Percentiles rank a stretch among this genome's conserved stretches.
These are phyloP conservation scores for Proctacanthus coquilletti DNA, from an alignment of 1,140 invertebrate genomes.

Conservation along the genomic window DNA sequence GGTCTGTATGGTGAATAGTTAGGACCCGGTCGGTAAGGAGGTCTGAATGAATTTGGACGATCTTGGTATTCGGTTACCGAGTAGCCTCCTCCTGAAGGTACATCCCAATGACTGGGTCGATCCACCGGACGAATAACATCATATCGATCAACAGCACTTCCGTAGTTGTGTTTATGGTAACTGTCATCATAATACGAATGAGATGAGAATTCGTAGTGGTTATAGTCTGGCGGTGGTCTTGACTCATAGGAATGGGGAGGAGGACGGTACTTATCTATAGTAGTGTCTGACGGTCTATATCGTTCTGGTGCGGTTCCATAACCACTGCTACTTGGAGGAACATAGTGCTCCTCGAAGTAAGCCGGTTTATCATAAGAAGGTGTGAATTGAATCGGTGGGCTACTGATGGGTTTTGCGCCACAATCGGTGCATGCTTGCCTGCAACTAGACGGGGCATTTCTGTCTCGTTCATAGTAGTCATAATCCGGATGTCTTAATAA, in stretches of 20 bases:
- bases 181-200: slow-evolving; percentile 23
- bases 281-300: slow-evolving; percentile 20
- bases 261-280: slow-evolving; percentile 7
- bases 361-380: slow-evolving; percentile 12
- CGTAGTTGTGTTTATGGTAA: slow-evolving; percentile 18
- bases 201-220: slow-evolving; percentile 20
- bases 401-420: slow-evolving; percentile 12
- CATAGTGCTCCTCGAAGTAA: neutral
- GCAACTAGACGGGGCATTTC: slow-evolving; percentile 35
- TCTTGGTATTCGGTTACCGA: no score
- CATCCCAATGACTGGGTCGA: slow-evolving; percentile 15
- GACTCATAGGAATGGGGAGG: slow-evolving; percentile 13
- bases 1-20: slow-evolving; percentile 22
- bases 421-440: slow-evolving; percentile 24
- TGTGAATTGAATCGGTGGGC: slow-evolving; percentile 20
- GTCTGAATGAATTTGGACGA: slow-evolving; percentile 20
- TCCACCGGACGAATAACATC: slow-evolving; percentile 11
- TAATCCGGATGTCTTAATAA: slow-evolving; percentile 45
- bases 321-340: slow-evolving; percentile 4
- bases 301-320: slow-evolving; percentile 23
- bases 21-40: slow-evolving; percentile 18
- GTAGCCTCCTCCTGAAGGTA: no score
- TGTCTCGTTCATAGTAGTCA: slow-evolving; percentile 59
- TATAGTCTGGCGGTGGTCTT: slow-evolving; percentile 10
- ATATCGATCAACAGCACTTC: slow-evolving; percentile 24